These are phyloP conservation scores for Cranoglanis bouderius DNA, from an alignment of 2,113 vertebrate species.

Conservation along the genomic window DNA sequence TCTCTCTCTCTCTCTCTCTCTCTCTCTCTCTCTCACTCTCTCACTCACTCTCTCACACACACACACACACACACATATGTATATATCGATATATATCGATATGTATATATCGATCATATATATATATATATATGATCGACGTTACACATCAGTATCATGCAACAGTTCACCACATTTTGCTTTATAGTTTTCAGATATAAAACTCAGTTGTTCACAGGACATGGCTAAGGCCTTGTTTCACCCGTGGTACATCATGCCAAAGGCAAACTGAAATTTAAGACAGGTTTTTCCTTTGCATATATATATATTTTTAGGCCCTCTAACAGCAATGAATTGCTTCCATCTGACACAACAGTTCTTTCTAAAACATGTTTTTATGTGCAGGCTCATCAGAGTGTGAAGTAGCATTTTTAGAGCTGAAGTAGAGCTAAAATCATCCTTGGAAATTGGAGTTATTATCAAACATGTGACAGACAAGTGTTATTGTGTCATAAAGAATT, in stretches of 20 bases:
- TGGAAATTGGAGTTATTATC: not conserved
- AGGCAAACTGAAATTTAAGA: not conserved
- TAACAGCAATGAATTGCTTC: constrained; percentile 60
- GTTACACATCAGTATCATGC: not conserved
- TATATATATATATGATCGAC: too few species aligned
- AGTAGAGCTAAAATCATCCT: not conserved
- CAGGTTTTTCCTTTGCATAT: not conserved
- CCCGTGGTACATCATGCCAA: not conserved
- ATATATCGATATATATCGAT: too few species aligned
- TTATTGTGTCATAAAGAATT: not conserved
- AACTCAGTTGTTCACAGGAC: not conserved
- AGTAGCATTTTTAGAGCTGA: not conserved
- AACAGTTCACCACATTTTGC: not conserved
- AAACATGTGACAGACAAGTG: not conserved
- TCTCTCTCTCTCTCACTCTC: not conserved
- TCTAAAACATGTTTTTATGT: not conserved
- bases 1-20: not conserved
- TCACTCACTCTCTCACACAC: not conserved
- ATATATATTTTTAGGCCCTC: constrained; percentile 44
- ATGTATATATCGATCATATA: too few species aligned
- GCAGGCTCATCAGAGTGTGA: too few species aligned
- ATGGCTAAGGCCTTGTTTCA: not conserved
- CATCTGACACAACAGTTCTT: constrained; percentile 63
- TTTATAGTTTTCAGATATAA: not conserved
- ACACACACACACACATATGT: not conserved